phyloP scores from a whole-genome alignment of 1,140 invertebrate genomes.

The Megalonaias nervosa region DNA sequence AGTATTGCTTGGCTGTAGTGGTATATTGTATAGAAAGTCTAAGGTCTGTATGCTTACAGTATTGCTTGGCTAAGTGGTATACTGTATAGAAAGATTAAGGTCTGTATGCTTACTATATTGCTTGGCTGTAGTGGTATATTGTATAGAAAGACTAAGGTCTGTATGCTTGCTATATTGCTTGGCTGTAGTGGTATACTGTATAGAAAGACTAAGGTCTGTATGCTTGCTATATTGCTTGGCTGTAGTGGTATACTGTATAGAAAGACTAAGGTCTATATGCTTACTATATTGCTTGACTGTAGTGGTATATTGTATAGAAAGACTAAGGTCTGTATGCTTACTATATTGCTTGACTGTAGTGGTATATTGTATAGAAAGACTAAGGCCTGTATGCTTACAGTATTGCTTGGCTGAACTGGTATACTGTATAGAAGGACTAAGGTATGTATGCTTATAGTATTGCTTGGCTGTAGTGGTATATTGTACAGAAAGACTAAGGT shows the following conservation, averaged over 20 bases:
- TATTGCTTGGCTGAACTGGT: slow-evolving; percentile 86
- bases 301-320: not conserved
- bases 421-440: slow-evolving; percentile 70
- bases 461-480: slow-evolving; percentile 10
- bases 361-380: not conserved
- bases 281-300: not conserved
- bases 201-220: too few species aligned
- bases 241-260: not conserved
- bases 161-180: slow-evolving; percentile 82
- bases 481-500: not conserved
- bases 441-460: not conserved
- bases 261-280: not conserved
- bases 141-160: not conserved
- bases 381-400: slow-evolving; percentile 76
- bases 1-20: slow-evolving; percentile 87
- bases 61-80: not conserved
- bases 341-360: slow-evolving; percentile 5
- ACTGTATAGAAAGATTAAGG: not conserved
- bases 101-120: not conserved
- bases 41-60: not conserved
- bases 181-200: slow-evolving; percentile 83
- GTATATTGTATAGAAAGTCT: slow-evolving; percentile 72
- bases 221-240: not conserved
- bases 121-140: slow-evolving; percentile 7
- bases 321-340: not conserved